Evolutionary conservation across 2,797 vertebrate species (phyloP), one percentile per base, ranked within the genome.

Genomic region (Acanthurus lineatus): DNA sequence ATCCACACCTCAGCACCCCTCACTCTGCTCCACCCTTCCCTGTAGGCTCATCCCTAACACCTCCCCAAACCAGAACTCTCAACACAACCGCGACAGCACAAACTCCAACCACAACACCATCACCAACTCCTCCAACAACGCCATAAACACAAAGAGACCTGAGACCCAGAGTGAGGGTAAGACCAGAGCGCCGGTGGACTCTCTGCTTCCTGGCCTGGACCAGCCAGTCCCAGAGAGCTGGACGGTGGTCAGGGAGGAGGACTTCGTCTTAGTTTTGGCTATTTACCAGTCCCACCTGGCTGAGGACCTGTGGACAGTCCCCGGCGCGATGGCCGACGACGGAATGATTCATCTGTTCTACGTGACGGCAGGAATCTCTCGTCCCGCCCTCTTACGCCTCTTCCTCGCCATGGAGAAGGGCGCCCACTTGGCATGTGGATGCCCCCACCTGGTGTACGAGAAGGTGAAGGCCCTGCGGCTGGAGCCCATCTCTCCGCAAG

Each of bases 321-420:
- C 98, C 0, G 92, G 88, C 0, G 96, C 96, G 0, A 74, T 10
- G 56, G 85, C 93, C 0, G 93, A 94, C 0, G 97, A 97, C 0
- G 96, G 97, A 0, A 53, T 92, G 16, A 96, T 99, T 77, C 97
- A 99, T 42, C 94, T 99, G 64, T 96, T 96, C 85, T 98, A 97
- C 0, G 81, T 98, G 82, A 96, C 91, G 0, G 97, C 96, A 0
- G 97, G 97, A 1, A 95, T 98, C 88, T 97, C 97, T 0, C 94
- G 98, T 1, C 78, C 95, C 4, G 88, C 88, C 6, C 95, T 99
- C 71, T 92, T 99, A 69, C 96, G 95, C 25, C 92, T 99, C 73
- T 98, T 99, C 91, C 93, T 98, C 70, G 96, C 97, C 87, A 97
- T 99, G 97, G 96, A 97, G 92, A 97, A 95, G 59, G 98, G 97